Conservation (phyloP, 2,797 vertebrate genomes). For the Clarias fuscus region DNA sequence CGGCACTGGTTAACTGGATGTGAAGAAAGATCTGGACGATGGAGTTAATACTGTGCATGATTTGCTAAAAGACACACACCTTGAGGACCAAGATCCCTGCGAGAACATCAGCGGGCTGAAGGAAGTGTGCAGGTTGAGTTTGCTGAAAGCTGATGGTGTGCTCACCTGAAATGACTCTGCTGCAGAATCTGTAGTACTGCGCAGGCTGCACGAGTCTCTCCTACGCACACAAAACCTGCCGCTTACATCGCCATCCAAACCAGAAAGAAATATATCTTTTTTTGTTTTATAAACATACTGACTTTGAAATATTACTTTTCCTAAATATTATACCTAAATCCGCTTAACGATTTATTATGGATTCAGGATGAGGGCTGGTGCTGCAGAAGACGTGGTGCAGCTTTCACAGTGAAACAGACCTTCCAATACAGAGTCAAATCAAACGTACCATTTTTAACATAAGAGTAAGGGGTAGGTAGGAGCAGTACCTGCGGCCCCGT, state of each 20-base stretch:
- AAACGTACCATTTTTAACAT: neutral
- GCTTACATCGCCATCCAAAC: neutral
- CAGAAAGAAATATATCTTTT: neutral
- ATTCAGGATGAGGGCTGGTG: neutral
- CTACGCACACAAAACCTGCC: slow-evolving; percentile 49
- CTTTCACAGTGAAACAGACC: no score
- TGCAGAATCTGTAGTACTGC: slow-evolving; percentile 75
- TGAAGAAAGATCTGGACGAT: neutral
- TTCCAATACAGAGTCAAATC: neutral
- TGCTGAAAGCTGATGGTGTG: slow-evolving; percentile 95
- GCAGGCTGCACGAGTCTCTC: slow-evolving; percentile 74
- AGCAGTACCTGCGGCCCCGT: slow-evolving; percentile 71
- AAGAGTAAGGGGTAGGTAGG: no score
- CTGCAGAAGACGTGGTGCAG: neutral
- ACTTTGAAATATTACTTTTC: neutral
- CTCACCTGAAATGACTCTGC: slow-evolving; percentile 89
- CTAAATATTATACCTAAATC: neutral
- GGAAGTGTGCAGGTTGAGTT: slow-evolving; percentile 83
- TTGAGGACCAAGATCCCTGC: slow-evolving; percentile 89
- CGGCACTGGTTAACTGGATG: neutral
- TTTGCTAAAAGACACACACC: slow-evolving; percentile 70
- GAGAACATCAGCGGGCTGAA: slow-evolving; percentile 83
- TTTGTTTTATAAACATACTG: neutral
- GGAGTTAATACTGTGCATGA: neutral
- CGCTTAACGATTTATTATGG: neutral